Conservation (phyloP, 2,797 vertebrate genomes). For the Tadarida brasiliensis region DNA sequence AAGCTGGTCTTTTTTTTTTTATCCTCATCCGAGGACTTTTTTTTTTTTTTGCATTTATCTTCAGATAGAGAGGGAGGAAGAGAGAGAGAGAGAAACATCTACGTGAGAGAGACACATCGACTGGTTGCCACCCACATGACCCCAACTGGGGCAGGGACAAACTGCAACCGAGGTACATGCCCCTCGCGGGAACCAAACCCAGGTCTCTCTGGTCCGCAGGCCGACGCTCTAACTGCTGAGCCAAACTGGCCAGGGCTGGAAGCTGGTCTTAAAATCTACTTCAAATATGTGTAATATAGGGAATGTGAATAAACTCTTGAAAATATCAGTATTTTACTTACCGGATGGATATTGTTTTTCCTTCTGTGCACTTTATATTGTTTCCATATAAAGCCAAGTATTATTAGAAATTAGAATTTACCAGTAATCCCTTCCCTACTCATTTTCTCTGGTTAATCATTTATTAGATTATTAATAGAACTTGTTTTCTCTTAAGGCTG, state of each 20-base stretch:
- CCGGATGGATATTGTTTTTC: slow-evolving; percentile 18
- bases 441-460: slow-evolving; percentile 13
- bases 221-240: too few species aligned
- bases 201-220: too few species aligned
- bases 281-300: slow-evolving; percentile 11
- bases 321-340: slow-evolving; percentile 45
- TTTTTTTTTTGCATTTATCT: too few species aligned
- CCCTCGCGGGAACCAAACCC: too few species aligned
- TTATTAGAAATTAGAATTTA: slow-evolving; percentile 39
- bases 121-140: too few species aligned
- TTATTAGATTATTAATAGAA: slow-evolving; percentile 24
- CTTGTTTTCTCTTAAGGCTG: neutral
- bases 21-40: too few species aligned
- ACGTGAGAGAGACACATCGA: too few species aligned
- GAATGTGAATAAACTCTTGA: slow-evolving; percentile 46
- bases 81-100: too few species aligned
- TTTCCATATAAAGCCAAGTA: slow-evolving; percentile 14
- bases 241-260: too few species aligned
- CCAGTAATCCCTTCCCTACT: neutral
- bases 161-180: too few species aligned
- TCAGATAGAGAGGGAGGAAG: too few species aligned
- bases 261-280: neutral
- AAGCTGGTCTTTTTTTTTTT: neutral
- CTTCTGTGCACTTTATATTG: neutral
- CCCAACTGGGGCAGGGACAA: too few species aligned